Evolutionary conservation across 92 coral and sea anemone species (phyloP).

Genomic region (Epizoanthus stellaris): DNA sequence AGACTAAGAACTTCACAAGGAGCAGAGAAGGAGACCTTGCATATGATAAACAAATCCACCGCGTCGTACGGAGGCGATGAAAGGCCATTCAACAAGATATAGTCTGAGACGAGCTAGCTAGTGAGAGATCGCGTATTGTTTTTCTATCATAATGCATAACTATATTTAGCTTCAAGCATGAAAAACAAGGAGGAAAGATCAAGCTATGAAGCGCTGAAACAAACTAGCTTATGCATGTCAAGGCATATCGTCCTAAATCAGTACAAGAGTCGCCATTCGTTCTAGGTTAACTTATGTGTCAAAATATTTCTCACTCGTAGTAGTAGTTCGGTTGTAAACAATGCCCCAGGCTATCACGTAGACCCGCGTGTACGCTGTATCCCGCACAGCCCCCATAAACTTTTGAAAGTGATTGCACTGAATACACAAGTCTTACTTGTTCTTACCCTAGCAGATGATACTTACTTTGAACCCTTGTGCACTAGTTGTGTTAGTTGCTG

Average conservation of each 20-base stretch:
- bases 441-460: background rate
- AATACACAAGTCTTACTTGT: background rate
- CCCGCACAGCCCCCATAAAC: no score
- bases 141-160: background rate
- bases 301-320: background rate
- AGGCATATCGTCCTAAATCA: no score
- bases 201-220: no score
- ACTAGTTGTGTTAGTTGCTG: background rate
- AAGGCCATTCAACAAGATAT: slow-evolving; percentile 14
- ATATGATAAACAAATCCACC: no score
- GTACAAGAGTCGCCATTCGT: no score
- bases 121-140: background rate
- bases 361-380: no score
- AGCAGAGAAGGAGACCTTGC: no score
- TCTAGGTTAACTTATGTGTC: no score
- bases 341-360: slow-evolving; percentile 37
- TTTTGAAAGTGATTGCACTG: background rate
- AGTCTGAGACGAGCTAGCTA: background rate
- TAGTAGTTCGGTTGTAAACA: background rate
- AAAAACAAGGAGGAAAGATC: no score
- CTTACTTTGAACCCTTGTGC: background rate
- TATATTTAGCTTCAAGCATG: background rate
- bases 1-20: no score
- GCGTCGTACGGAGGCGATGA: background rate
- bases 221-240: no score